Conservation (phyloP, 92 coral and sea anemone genomes). For the Plumapathes pennacea region DNA sequence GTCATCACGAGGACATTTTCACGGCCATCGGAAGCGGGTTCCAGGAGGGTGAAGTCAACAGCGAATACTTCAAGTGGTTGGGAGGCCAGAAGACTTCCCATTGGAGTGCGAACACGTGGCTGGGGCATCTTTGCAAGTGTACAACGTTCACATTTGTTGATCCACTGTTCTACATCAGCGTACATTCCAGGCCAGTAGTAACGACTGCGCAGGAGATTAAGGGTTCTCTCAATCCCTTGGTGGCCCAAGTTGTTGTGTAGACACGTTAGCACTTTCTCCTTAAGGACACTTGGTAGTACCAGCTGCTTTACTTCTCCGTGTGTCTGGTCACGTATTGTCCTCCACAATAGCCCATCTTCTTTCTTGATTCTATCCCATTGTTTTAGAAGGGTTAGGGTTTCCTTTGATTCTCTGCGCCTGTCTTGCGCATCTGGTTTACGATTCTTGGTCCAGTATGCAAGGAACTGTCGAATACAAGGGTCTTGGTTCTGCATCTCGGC, state of each 20-base stretch:
- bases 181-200: conserved; percentile 64
- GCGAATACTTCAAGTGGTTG: conserved; percentile 61
- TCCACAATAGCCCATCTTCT: conserved; percentile 21
- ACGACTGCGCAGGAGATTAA: conserved; percentile 25
- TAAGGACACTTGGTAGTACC: conserved; percentile 30
- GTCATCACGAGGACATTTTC: conserved; percentile 59
- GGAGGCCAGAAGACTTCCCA: conserved; percentile 51
- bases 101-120: conserved; percentile 32
- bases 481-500: conserved; percentile 8
- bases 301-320: conserved; percentile 7
- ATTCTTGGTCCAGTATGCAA: conserved; percentile 3
- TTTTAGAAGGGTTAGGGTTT: conserved; percentile 3
- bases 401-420: conserved; percentile 3
- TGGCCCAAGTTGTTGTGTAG: conserved; percentile 47
- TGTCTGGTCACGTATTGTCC: neutral
- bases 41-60: conserved; percentile 48
- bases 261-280: conserved; percentile 21
- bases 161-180: conserved; percentile 45
- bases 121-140: conserved; percentile 55
- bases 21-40: conserved; percentile 49
- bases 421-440: conserved; percentile 19
- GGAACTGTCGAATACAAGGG: conserved; percentile 6
- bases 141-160: conserved; percentile 48
- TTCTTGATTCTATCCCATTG: conserved; percentile 14
- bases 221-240: conserved; percentile 58